Percentiles rank a stretch among this genome's conserved stretches.
Evolutionary conservation across 2,888 invertebrate genomes (phyloP).

Genomic region (Autographa pulchrina): DNA sequence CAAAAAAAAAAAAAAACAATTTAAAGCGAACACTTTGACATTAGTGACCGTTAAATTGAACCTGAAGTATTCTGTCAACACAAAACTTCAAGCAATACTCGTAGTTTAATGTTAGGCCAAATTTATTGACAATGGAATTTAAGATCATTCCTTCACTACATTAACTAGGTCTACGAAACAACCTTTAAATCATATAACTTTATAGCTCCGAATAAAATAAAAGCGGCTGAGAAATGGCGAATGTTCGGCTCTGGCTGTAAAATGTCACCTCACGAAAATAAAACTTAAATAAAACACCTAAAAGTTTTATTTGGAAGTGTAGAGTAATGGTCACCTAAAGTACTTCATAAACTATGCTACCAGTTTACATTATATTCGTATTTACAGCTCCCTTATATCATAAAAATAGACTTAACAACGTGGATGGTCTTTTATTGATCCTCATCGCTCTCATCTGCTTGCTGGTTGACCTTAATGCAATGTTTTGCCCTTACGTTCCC

Average conservation of each 20-base stretch:
- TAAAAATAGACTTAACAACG: too few relatives aligned
- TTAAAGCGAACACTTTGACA: too few relatives aligned
- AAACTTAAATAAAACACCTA: slow-evolving; percentile 34
- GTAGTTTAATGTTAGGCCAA: background rate
- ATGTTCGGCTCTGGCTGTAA: slow-evolving; percentile 32
- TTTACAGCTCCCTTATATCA: too few relatives aligned
- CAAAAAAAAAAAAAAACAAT: too few relatives aligned
- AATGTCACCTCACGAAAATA: slow-evolving; percentile 46
- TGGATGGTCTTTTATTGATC: too few relatives aligned
- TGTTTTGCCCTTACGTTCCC: too few relatives aligned
- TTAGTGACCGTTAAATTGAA: background rate
- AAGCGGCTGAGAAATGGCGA: slow-evolving; percentile 11
- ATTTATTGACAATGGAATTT: background rate
- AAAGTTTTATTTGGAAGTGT: slow-evolving; percentile 37
- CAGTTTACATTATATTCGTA: background rate
- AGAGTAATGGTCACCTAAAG: slow-evolving; percentile 28
- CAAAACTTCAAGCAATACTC: background rate
- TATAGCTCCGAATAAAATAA: slow-evolving; percentile 30
- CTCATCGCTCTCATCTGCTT: too few relatives aligned
- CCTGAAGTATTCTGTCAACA: background rate
- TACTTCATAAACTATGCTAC: background rate
- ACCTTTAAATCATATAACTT: slow-evolving; percentile 19
- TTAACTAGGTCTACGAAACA: background rate
- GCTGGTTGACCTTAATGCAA: too few relatives aligned
- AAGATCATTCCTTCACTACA: background rate